Evolutionary conservation across 2,797 vertebrate species (phyloP).

Genomic region (Danio tinwini): DNA sequence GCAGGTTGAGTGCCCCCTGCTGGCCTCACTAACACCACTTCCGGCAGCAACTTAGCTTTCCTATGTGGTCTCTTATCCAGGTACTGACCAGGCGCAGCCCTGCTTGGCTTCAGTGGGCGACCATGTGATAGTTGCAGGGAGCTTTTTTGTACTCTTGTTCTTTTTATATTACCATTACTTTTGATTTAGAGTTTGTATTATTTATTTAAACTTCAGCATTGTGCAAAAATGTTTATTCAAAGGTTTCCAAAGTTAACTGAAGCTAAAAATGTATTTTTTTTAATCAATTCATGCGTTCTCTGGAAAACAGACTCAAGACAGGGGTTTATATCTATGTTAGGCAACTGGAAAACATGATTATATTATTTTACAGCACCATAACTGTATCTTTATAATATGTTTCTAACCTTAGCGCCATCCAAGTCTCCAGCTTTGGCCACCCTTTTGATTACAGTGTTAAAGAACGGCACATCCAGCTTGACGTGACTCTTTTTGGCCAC

Average conservation of each 20-base stretch:
- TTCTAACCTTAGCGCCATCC: slow-evolving; percentile 86
- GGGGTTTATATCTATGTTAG: neutral
- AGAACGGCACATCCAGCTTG: slow-evolving; percentile 86
- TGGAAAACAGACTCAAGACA: neutral
- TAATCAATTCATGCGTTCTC: neutral
- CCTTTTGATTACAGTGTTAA: slow-evolving; percentile 87
- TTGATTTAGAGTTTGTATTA: too few species aligned
- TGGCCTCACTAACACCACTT: too few species aligned
- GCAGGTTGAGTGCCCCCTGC: too few species aligned
- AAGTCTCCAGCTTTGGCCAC: slow-evolving; percentile 81
- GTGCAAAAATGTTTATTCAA: neutral
- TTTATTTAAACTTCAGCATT: neutral
- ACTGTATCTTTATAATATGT: neutral
- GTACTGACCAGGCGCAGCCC: too few species aligned
- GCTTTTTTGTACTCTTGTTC: too few species aligned
- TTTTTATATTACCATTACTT: too few species aligned
- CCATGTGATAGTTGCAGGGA: too few species aligned
- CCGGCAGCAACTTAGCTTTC: too few species aligned
- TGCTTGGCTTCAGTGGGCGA: too few species aligned
- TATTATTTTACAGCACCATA: neutral
- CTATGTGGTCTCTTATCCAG: too few species aligned
- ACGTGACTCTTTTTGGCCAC: slow-evolving; percentile 75
- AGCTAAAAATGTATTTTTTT: too few species aligned
- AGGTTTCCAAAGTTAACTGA: too few species aligned
- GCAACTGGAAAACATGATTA: neutral